These are phyloP conservation scores for Ceratosolen solmsi DNA, from an alignment of 1,140 invertebrate genomes.

Conservation along the genomic window DNA sequence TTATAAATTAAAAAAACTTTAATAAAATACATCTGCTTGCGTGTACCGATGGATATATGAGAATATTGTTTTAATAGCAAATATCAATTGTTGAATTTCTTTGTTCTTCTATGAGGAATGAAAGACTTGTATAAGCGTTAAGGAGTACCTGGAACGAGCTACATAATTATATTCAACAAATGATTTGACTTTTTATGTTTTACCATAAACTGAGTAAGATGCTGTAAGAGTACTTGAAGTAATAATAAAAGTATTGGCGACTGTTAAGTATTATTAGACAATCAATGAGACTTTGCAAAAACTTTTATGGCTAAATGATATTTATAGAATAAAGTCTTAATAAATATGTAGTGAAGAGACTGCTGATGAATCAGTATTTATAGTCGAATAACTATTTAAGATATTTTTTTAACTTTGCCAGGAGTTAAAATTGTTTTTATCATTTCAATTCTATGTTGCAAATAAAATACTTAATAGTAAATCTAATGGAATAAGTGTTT, in stretches of 20 bases:
- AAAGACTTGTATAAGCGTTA: conserved; percentile 23
- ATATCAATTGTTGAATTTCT: conserved; percentile 24
- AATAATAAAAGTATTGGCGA: conserved; percentile 10
- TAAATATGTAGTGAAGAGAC: too few relatives aligned
- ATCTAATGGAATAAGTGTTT: background rate
- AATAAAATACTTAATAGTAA: conserved; percentile 11
- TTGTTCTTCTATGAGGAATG: conserved; percentile 41
- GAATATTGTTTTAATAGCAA: too few relatives aligned
- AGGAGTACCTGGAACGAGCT: conserved; percentile 38
- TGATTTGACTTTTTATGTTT: too few relatives aligned
- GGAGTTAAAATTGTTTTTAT: conserved; percentile 5
- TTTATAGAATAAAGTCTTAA: too few relatives aligned
- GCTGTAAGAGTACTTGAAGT: conserved; percentile 25
- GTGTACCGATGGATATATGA: too few relatives aligned
- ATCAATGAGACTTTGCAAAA: background rate
- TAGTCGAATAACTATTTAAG: too few relatives aligned
- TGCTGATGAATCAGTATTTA: too few relatives aligned
- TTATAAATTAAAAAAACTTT: too few relatives aligned
- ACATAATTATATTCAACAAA: too few relatives aligned
- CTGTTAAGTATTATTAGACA: background rate
- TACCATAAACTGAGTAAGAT: background rate
- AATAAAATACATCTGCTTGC: too few relatives aligned
- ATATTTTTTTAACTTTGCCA: too few relatives aligned
- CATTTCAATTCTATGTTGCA: background rate
- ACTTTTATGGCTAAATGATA: background rate